A percentile compares a stretch with the other conserved stretches of the same genome.
These are phyloP conservation scores for Phyllostomus discolor DNA, from an alignment of 2,113 vertebrate species.

Conservation along the genomic window DNA sequence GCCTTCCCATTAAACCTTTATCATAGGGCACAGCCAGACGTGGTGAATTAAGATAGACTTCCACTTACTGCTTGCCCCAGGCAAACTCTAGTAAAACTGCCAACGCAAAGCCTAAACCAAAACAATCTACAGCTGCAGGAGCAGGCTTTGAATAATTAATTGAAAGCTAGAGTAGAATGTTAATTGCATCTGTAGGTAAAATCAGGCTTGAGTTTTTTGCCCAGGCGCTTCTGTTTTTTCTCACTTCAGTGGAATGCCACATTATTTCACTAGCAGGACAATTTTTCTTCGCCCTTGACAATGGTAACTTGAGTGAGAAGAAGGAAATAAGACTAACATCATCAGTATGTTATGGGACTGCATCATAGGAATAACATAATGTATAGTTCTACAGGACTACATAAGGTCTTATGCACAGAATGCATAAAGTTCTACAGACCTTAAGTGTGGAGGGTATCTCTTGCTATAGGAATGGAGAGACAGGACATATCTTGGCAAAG, in stretches of 20 bases:
- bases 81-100: slow-evolving; percentile 3
- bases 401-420: not conserved
- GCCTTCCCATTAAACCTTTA: not conserved
- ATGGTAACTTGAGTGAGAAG: not conserved
- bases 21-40: not conserved
- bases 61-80: not conserved
- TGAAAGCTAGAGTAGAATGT: not conserved
- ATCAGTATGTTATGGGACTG: not conserved
- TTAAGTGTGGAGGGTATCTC: not conserved
- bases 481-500: not conserved
- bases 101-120: not conserved
- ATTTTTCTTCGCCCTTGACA: not conserved
- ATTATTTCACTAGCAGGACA: not conserved
- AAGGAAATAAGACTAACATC: not conserved
- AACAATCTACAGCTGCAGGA: not conserved
- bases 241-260: not conserved
- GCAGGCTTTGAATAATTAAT: not conserved
- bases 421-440: not conserved
- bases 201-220: not conserved
- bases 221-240: not conserved
- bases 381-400: not conserved
- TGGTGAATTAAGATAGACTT: not conserved
- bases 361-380: not conserved
- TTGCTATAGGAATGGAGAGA: not conserved
- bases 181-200: not conserved